These are phyloP conservation scores for Odontocerum albicorne DNA, from an alignment of 2,888 invertebrate genomes.

Conservation along the genomic window DNA sequence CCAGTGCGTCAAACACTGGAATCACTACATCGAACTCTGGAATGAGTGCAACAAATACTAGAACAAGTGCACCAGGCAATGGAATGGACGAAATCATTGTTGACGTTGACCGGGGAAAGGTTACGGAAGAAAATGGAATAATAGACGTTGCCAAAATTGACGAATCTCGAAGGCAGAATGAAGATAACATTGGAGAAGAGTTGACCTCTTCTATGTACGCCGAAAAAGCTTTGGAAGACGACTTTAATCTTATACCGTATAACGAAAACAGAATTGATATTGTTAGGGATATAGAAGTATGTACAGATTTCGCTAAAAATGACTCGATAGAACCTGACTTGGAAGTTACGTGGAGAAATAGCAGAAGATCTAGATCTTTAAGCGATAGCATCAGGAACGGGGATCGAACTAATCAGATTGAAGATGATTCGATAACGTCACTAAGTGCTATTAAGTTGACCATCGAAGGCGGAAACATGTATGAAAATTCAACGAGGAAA, in stretches of 20 bases:
- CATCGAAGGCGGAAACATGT: not conserved
- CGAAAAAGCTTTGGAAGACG: slow-evolving; percentile 29
- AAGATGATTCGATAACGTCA: slow-evolving; percentile 2
- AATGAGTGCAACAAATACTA: not conserved
- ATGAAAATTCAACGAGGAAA: slow-evolving; percentile 26
- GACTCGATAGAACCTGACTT: slow-evolving; percentile 27
- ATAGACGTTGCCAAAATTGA: not conserved
- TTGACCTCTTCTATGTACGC: slow-evolving; percentile 18
- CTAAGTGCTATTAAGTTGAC: not conserved
- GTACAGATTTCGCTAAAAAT: slow-evolving; percentile 31
- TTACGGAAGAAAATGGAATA: not conserved
- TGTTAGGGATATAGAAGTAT: slow-evolving; percentile 31
- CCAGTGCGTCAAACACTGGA: too few relatives aligned
- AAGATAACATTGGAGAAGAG: too few relatives aligned
- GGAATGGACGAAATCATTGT: not conserved
- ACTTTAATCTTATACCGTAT: slow-evolving; percentile 32
- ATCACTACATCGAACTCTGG: too few relatives aligned
- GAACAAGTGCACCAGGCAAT: not conserved
- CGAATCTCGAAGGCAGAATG: not conserved
- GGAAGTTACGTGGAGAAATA: slow-evolving; percentile 28
- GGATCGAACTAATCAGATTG: not conserved
- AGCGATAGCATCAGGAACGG: not conserved
- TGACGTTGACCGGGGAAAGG: not conserved
- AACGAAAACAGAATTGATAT: slow-evolving; percentile 34
- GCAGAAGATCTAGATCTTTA: slow-evolving; percentile 6